Evolutionary conservation across 1,140 invertebrate genomes (phyloP), one percentile per base, ranked within the genome.

Genomic region (Conus ventricosus): DNA sequence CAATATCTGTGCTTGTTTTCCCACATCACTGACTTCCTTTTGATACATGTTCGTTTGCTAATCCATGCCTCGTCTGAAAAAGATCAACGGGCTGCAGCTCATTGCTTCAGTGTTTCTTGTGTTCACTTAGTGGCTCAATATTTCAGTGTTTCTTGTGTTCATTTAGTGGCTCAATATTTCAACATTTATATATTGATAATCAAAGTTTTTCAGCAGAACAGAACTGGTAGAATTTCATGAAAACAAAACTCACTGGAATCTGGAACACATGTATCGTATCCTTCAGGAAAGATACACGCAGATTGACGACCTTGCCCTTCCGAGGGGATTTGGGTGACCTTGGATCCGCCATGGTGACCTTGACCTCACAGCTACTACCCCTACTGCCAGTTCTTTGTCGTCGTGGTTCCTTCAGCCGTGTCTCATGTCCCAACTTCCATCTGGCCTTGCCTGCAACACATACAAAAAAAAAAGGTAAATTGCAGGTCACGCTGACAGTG

Each of bases 221-320:
- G 17, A 63, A 63, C 13, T 23, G 11, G 25, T 11, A 51, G 39
- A 80, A 80, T 39, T 39, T 39, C 3, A 39, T 39, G 11, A 39
- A 39, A 5, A 6, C 6, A 27, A 23, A 55, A 92, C 92, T 93
- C 89, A 93, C 92, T 85, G 91, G 91, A 82, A 92, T 89, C 80
- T 92, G 93, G 84, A 94, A 93, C 55, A 88, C 93, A 88, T 92
- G 92, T 20, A 92, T 89, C 27, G 89, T 91, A 85, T 92, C 92
- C 87, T 94, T 93, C 15, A 94, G 88, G 81, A 94, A 93, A 55
- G 89, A 85, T 80, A 94, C 91, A 25, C 91, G 85, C 27, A 94
- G 81, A 75, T 90, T 93, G 89, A 94, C 90, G 51, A 91, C 89
- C 87, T 94, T 94, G 76, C 93, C 93, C 90, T 93, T 93, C 53